These are phyloP conservation scores for Lindbergichthys nudifrons DNA, from an alignment of 2,797 vertebrate genomes.

Conservation along the genomic window DNA sequence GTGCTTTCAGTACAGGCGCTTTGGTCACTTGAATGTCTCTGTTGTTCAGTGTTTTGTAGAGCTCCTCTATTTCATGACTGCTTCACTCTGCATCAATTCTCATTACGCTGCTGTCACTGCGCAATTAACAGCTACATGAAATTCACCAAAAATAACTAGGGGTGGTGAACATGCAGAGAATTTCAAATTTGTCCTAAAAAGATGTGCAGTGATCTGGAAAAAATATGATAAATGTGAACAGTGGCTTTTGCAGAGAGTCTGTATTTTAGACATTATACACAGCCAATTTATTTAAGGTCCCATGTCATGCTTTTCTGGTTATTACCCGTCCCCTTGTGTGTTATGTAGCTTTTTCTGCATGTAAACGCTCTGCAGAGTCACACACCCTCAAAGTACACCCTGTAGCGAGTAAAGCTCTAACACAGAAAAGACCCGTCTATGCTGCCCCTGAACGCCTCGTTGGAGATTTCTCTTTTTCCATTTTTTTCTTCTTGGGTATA, in stretches of 20 bases:
- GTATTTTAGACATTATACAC: not conserved
- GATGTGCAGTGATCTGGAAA: slow-evolving; percentile 8
- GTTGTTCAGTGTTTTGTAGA: slow-evolving; percentile 13
- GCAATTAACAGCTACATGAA: slow-evolving; percentile 18
- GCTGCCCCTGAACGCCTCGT: too few species aligned
- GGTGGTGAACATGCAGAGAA: slow-evolving; percentile 5
- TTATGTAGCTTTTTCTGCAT: too few species aligned
- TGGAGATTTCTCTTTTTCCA: too few species aligned
- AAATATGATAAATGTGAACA: slow-evolving; percentile 1
- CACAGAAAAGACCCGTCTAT: too few species aligned
- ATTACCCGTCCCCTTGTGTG: too few species aligned
- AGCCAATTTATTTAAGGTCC: not conserved
- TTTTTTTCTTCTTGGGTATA: too few species aligned
- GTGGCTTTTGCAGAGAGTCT: too few species aligned
- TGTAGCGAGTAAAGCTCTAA: too few species aligned
- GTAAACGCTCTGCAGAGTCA: too few species aligned
- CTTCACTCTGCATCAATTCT: slow-evolving; percentile 42
- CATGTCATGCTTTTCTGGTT: too few species aligned
- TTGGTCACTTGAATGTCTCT: slow-evolving; percentile 13
- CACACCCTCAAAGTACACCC: too few species aligned
- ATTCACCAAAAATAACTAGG: slow-evolving; percentile 3
- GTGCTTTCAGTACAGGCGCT: not conserved
- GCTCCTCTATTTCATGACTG: slow-evolving; percentile 29
- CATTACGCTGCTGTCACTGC: slow-evolving; percentile 36
- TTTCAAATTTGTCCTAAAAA: slow-evolving; percentile 23